Conservation (phyloP, 35 echinoderm and acorn worm species). For the Anneissia japonica region DNA sequence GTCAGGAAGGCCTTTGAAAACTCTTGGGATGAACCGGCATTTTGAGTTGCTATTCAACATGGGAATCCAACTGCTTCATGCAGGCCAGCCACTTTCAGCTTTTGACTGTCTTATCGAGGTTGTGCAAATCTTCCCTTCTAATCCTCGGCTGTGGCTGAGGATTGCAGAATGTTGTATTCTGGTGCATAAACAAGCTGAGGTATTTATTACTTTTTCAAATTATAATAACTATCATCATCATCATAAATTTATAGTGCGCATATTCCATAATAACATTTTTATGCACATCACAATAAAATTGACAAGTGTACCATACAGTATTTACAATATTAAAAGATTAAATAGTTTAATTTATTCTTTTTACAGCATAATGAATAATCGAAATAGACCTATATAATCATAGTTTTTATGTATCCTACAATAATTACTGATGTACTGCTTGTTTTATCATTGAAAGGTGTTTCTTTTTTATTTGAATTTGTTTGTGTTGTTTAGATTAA, state of each 20-base stretch:
- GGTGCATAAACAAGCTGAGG: conserved; percentile 47
- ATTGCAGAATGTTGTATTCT: conserved; percentile 94
- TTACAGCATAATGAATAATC: too few relatives aligned
- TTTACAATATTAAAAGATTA: too few relatives aligned
- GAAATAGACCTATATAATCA: too few relatives aligned
- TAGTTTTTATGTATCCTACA: too few relatives aligned
- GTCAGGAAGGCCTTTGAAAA: conserved; percentile 72
- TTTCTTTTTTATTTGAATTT: neutral
- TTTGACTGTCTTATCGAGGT: conserved; percentile 95
- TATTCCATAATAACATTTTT: too few relatives aligned
- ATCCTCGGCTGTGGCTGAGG: conserved; percentile 86
- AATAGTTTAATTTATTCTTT: too few relatives aligned
- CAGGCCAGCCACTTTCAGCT: conserved; percentile 77
- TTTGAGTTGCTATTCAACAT: conserved; percentile 92
- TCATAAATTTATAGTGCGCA: too few relatives aligned
- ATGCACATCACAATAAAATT: too few relatives aligned
- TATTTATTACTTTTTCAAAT: conserved; percentile 25
- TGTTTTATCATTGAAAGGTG: too few relatives aligned
- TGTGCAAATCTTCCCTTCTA: conserved; percentile 82
- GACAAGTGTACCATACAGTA: too few relatives aligned
- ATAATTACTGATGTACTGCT: too few relatives aligned
- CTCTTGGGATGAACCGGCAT: conserved; percentile 65
- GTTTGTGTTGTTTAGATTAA: neutral
- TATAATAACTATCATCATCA: too few relatives aligned
- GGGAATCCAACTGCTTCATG: conserved; percentile 78